Evolutionary conservation across 1,140 invertebrate genomes (phyloP), one percentile per base, ranked within the genome.

Genomic region (Magallana ariakensis): DNA sequence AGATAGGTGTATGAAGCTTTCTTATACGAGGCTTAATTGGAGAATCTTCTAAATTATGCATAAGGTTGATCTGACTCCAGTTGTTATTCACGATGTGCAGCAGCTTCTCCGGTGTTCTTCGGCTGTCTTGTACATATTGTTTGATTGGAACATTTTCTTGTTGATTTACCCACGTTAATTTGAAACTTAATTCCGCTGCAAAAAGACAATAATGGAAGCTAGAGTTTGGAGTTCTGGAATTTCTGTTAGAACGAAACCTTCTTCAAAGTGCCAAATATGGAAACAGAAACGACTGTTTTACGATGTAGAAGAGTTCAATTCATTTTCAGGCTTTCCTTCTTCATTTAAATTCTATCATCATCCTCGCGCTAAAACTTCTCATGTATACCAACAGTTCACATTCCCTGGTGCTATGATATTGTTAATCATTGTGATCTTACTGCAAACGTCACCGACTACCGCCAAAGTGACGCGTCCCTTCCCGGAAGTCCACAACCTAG

Each of bases 401-500:
- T 75, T 11, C 13, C 22, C 22, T 11, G 66, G 66, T 75, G 66
- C 66, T 75, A 75, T 75, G 16, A 55, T 80, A 16, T 80, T 19
- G 80, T 80, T 54, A 19, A 2, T 57, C 56, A 15, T 33, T 56
- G 70, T 80, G 11, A 85, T 56, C 19, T 80, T 57, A 11, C 33
- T 26, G 15, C 22, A 75, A 75, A 26, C 66, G 15, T 86, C 15
- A n/a, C 19, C n/a, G 26, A 56, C 54, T 33, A 54, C 80, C 3
- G 80, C 86, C 55, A 81, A 87, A 75, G 26, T 83, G 15, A 62
- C 83, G 80, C 91, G 89, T 53, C 80, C 87, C 62, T 94, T 94
- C 87, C 93, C 93, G 33, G 81, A 90, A 10, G 84, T 93, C 53
- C 93, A 92, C 80, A 94, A 94, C 88, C 88, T 91, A 26, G 94